These are phyloP conservation scores for Cheilosia grossa DNA, from an alignment of 2,888 invertebrate species.

Conservation along the genomic window DNA sequence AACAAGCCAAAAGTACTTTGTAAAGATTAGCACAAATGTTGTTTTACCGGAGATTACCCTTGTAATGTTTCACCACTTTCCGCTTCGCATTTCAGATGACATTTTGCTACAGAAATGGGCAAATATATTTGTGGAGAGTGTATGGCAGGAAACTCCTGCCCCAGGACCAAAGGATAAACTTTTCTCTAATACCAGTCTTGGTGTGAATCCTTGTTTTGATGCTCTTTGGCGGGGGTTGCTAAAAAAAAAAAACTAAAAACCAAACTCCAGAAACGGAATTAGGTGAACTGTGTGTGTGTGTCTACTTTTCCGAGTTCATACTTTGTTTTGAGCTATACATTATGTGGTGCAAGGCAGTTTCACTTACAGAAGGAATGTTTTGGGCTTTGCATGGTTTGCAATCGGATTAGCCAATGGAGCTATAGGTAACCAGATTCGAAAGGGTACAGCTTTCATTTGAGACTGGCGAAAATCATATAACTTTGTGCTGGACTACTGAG, in stretches of 20 bases:
- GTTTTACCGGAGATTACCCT: conserved; percentile 75
- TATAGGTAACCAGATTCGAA: too few species aligned
- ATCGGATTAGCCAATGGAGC: too few species aligned
- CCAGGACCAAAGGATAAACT: conserved; percentile 46
- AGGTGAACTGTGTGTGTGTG: conserved; percentile 31
- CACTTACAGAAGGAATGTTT: not conserved
- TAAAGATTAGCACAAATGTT: conserved; percentile 75
- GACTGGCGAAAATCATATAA: too few species aligned
- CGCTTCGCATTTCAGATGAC: conserved; percentile 70
- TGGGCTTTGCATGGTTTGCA: too few species aligned
- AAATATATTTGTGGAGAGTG: conserved; percentile 11
- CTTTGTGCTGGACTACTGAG: too few species aligned
- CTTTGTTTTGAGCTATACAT: conserved; percentile 24
- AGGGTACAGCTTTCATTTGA: too few species aligned
- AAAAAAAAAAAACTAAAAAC: conserved; percentile 67
- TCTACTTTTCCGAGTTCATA: conserved; percentile 10
- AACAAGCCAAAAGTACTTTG: conserved; percentile 73
- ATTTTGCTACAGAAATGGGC: conserved; percentile 47
- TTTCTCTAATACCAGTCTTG: conserved; percentile 46
- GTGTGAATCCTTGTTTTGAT: conserved; percentile 39
- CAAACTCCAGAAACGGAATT: conserved; percentile 64
- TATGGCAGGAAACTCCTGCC: conserved; percentile 19
- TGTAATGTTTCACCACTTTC: conserved; percentile 74
- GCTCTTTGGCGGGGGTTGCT: conserved; percentile 2
- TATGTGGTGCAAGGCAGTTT: conserved; percentile 32